These are phyloP conservation scores for Capitella teleta DNA, from an alignment of 1,140 invertebrate genomes.

Conservation along the genomic window DNA sequence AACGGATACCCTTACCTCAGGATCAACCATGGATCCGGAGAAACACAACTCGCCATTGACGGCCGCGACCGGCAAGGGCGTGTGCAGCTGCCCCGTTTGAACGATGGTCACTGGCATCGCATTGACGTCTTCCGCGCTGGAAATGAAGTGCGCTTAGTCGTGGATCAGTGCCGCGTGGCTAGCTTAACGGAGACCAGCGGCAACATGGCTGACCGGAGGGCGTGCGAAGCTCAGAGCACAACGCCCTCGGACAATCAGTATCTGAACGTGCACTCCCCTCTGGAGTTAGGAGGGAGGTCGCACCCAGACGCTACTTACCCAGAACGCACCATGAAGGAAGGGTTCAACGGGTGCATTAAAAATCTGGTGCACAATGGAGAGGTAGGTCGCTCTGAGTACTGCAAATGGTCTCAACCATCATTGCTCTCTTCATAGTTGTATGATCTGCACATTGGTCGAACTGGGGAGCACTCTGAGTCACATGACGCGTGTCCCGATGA, in stretches of 20 bases:
- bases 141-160: slow-evolving; percentile 59
- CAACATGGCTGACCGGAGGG: slow-evolving; percentile 63
- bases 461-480: slow-evolving; percentile 70
- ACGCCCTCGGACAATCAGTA: slow-evolving; percentile 94
- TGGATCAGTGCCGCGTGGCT: slow-evolving; percentile 81
- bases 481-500: slow-evolving; percentile 74
- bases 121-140: slow-evolving; percentile 91
- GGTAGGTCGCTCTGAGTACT: too few relatives aligned
- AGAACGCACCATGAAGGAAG: slow-evolving; percentile 50
- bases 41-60: slow-evolving; percentile 74
- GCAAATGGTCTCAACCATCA: too few relatives aligned
- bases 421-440: slow-evolving; percentile 52
- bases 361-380: slow-evolving; percentile 93
- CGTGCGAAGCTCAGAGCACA: slow-evolving; percentile 73
- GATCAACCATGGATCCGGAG: slow-evolving; percentile 91
- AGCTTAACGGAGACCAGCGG: slow-evolving; percentile 56
- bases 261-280: slow-evolving; percentile 85
- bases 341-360: slow-evolving; percentile 87
- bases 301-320: slow-evolving; percentile 76
- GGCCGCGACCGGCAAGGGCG: slow-evolving; percentile 17
- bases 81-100: slow-evolving; percentile 63
- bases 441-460: slow-evolving; percentile 65
- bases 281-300: slow-evolving; percentile 87
- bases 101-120: slow-evolving; percentile 92
- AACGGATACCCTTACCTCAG: slow-evolving; percentile 78